A percentile compares a stretch with the other conserved stretches of the same genome.
These are phyloP conservation scores for Goniozus legneri DNA, from an alignment of 1,140 invertebrate genomes.

Conservation along the genomic window DNA sequence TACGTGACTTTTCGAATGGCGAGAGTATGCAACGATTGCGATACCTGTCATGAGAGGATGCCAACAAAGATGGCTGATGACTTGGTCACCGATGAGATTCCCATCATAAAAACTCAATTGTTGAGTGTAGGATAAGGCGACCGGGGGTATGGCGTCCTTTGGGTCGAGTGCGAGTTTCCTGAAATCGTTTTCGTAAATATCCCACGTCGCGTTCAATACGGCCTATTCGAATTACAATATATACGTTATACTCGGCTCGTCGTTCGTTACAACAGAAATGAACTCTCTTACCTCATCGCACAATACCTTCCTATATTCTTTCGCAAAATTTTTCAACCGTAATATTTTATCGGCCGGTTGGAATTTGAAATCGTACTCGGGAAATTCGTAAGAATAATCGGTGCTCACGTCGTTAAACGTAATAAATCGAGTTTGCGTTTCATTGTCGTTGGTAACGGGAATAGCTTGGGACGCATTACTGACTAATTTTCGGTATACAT, in stretches of 20 bases:
- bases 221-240: slow-evolving; percentile 11
- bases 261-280: too few species aligned
- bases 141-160: slow-evolving; percentile 37
- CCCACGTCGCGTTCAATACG: slow-evolving; percentile 58
- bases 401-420: slow-evolving; percentile 52
- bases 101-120: slow-evolving; percentile 63
- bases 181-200: slow-evolving; percentile 67
- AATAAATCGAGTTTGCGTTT: slow-evolving; percentile 61
- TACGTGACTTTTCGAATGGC: slow-evolving; percentile 39
- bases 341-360: neutral
- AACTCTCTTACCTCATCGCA: neutral
- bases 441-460: slow-evolving; percentile 45
- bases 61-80: slow-evolving; percentile 65
- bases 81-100: slow-evolving; percentile 58
- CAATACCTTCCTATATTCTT: neutral
- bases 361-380: neutral
- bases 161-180: slow-evolving; percentile 47
- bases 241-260: neutral
- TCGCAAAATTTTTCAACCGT: neutral
- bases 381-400: slow-evolving; percentile 7
- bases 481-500: slow-evolving; percentile 19
- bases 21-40: slow-evolving; percentile 62
- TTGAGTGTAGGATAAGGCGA: slow-evolving; percentile 55
- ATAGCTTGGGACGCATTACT: slow-evolving; percentile 39
- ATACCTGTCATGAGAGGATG: slow-evolving; percentile 67